Evolutionary conservation across 2,797 vertebrate species (phyloP).

Genomic region (Oceanodroma leucorhoa): DNA sequence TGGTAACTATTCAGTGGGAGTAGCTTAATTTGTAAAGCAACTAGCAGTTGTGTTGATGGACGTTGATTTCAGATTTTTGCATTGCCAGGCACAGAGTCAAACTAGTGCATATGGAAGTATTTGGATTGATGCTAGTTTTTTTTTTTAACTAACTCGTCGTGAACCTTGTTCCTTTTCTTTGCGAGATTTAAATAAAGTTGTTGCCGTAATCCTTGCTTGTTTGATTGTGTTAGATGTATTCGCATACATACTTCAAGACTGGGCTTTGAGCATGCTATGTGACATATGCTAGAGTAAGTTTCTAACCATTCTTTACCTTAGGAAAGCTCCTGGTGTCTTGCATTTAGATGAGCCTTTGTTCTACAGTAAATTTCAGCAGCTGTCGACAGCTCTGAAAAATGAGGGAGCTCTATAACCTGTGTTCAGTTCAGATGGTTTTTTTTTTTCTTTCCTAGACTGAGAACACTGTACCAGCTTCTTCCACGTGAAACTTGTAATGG

Average conservation of each 20-base stretch:
- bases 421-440: neutral
- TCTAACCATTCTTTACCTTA: neutral
- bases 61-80: neutral
- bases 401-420: neutral
- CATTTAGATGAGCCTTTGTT: neutral
- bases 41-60: neutral
- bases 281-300: neutral
- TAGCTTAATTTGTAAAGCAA: neutral
- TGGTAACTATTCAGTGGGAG: neutral
- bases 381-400: accelerated
- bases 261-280: neutral
- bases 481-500: neutral
- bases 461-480: neutral
- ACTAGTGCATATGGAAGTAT: neutral
- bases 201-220: neutral
- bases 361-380: neutral
- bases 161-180: neutral
- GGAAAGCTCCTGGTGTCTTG: neutral
- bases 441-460: neutral
- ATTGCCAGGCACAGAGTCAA: too few species aligned
- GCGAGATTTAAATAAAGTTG: slow-evolving; percentile 47
- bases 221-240: neutral
- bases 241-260: accelerated
- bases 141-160: neutral
- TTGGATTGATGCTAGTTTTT: neutral